Evolutionary conservation across 2,888 invertebrate species (phyloP).

Genomic region (Lutraria lutraria): DNA sequence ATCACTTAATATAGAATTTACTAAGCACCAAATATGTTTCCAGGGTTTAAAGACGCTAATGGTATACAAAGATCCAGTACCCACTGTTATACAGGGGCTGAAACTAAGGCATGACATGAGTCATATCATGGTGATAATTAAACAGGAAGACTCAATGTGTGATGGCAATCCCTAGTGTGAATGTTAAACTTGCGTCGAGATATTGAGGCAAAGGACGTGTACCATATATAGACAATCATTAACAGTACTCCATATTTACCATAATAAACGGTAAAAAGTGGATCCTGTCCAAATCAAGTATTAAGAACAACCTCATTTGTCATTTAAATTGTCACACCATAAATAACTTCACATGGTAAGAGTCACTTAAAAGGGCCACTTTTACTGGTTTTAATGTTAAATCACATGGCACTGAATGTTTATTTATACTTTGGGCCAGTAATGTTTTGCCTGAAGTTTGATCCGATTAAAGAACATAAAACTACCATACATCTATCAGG

Average conservation of each 20-base stretch:
- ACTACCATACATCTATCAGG: neutral
- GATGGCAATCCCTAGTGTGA: too few relatives aligned
- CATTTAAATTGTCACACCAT: slow-evolving; percentile 11
- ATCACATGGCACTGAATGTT: slow-evolving; percentile 47
- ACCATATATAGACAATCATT: neutral
- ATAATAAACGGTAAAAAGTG: slow-evolving; percentile 1
- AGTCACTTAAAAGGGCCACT: slow-evolving; percentile 39
- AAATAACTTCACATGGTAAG: slow-evolving; percentile 9
- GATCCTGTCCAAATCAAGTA: slow-evolving; percentile 16
- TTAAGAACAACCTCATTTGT: slow-evolving; percentile 34
- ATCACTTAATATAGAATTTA: too few relatives aligned
- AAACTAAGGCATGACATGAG: too few relatives aligned
- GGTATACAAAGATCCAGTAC: too few relatives aligned
- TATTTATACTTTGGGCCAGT: slow-evolving; percentile 45
- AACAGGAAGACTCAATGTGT: too few relatives aligned
- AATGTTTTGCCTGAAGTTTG: neutral
- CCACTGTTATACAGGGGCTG: too few relatives aligned
- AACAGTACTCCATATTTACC: neutral
- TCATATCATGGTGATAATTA: too few relatives aligned
- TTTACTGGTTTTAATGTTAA: slow-evolving; percentile 26
- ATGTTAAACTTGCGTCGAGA: too few relatives aligned
- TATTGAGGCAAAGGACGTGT: neutral
- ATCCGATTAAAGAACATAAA: neutral
- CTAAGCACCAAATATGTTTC: too few relatives aligned
- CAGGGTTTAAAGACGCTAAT: too few relatives aligned